Evolutionary conservation across 1,140 invertebrate genomes (phyloP), one percentile per base, ranked within the genome.

Genomic region (Leguminivora glycinivorella): DNA sequence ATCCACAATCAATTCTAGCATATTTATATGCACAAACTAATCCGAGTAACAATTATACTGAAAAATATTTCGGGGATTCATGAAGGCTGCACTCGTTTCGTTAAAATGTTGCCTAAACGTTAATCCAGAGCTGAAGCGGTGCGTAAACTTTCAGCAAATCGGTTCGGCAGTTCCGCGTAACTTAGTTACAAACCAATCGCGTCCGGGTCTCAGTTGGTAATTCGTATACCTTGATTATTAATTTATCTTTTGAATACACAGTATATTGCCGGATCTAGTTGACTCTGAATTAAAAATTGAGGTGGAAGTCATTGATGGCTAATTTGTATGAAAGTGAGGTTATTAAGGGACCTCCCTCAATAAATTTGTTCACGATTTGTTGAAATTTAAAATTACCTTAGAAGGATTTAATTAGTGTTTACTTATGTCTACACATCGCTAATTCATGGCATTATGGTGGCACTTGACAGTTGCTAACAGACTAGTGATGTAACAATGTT

Each of bases 41-140:
- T 17, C 43, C 40, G n/a, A 14, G 40, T 43, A 43, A 43, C 40
- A 5, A 43, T 43, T 43, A n/a, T 43, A 10, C 14, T 43, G 2
- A n/a, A 47, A 5, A 52, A 52, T 22, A 52, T 22, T 22, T 52
- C 0, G 17, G 22, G 47, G 22, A 2, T 52, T 10, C 47, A 12
- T 38, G 26, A 67, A n/a, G 2, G 24, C 25, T 25, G 29, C 24
- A 63, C n/a, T 17, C 24, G 14, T 66, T 67, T 29, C 63, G 63
- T 29, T 58, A 58, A 58, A 58, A 58, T 29, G 56, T 58, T 58
- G 56, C 56, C 24, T 58, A 58, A 58, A 29, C 56, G 56, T 25
- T 58, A 58, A 58, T 58, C 25, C 25, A 25, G 56, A 29, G 24
- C 10, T 10, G 24, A 58, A 58, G 25, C n/a, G 56, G 56, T 58